Percentiles rank a stretch among this genome's conserved stretches.
These are phyloP conservation scores for Salvelinus sp. DNA, from an alignment of 2,113 vertebrate genomes.

Conservation along the genomic window DNA sequence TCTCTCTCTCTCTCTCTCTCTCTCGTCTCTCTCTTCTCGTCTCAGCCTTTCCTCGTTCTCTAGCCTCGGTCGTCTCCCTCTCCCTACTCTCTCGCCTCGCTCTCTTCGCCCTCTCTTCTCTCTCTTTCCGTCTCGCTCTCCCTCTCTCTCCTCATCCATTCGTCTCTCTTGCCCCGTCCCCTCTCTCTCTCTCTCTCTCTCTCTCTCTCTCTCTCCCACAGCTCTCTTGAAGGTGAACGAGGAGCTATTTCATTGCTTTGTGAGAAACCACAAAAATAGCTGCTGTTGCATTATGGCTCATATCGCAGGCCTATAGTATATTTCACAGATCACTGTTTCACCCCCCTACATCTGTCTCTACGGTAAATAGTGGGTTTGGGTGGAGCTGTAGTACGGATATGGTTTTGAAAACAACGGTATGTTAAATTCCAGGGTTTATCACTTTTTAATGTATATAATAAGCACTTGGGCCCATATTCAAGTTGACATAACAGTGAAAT, in stretches of 20 bases:
- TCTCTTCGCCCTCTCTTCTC: too few relatives aligned
- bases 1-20: neutral
- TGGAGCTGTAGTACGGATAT: neutral
- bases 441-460: neutral
- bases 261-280: slow-evolving; percentile 32
- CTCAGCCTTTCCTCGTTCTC: too few relatives aligned
- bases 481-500: slow-evolving; percentile 32
- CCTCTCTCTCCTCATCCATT: too few relatives aligned
- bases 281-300: neutral
- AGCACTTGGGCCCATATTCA: slow-evolving; percentile 24
- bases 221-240: slow-evolving; percentile 55
- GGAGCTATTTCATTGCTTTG: slow-evolving; percentile 52
- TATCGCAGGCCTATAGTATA: neutral
- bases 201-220: slow-evolving; percentile 19
- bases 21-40: neutral
- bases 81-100: neutral
- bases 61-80: too few relatives aligned
- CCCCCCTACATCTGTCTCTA: slow-evolving; percentile 9
- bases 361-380: neutral
- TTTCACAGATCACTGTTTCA: neutral
- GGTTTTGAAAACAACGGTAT: slow-evolving; percentile 1
- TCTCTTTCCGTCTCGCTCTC: too few relatives aligned
- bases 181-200: too few relatives aligned
- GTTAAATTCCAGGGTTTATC: slow-evolving; percentile 2
- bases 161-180: too few relatives aligned